Percentiles rank a stretch among this genome's conserved stretches.
Conservation (phyloP, 2,113 vertebrate species). For the Leptodactylus fuscus region DNA sequence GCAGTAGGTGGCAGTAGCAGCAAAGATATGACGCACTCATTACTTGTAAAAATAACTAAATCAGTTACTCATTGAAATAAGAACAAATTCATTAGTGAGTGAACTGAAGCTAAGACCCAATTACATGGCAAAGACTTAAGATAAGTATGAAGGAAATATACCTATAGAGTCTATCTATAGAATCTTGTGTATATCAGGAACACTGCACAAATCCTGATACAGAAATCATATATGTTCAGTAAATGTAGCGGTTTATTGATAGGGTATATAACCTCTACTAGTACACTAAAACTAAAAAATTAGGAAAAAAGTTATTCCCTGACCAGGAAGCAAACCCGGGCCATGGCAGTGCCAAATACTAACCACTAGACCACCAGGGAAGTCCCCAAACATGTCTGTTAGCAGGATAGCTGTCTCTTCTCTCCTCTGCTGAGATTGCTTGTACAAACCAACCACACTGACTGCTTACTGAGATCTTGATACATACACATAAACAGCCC, state of each 20-base stretch:
- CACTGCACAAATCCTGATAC: not conserved
- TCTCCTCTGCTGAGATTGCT: too few species aligned
- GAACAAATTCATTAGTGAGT: not conserved
- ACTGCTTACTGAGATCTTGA: too few species aligned
- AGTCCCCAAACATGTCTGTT: too few species aligned
- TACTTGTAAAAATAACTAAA: too few species aligned
- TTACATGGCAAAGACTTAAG: not conserved
- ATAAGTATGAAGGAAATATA: not conserved
- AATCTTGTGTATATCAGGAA: too few species aligned
- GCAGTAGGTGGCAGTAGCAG: not conserved
- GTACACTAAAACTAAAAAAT: too few species aligned
- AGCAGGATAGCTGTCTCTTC: too few species aligned
- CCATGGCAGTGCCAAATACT: constrained; percentile 85
- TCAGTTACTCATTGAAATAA: too few species aligned
- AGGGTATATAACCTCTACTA: too few species aligned
- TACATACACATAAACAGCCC: too few species aligned
- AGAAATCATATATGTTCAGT: not conserved
- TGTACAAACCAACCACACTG: too few species aligned
- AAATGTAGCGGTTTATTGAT: not conserved
- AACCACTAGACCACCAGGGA: constrained; percentile 85
- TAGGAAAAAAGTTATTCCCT: constrained; percentile 66
- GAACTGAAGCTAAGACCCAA: not conserved
- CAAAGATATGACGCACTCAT: not conserved
- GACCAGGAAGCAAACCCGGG: constrained; percentile 84
- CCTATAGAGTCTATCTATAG: too few species aligned